These are phyloP conservation scores for Atopsyche davidsoni DNA, from an alignment of 1,140 invertebrate species.

Conservation along the genomic window DNA sequence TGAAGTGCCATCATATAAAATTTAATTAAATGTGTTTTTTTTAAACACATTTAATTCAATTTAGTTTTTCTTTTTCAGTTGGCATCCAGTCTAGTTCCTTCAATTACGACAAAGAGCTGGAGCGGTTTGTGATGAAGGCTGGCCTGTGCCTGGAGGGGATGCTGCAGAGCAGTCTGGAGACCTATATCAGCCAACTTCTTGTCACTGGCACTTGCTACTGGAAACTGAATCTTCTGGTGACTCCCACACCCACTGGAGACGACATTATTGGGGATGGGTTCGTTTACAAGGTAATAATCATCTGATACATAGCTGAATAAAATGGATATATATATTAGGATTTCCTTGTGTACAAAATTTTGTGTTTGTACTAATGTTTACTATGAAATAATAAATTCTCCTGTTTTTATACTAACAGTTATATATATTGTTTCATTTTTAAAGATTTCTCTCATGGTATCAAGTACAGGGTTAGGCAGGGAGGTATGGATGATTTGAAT, in stretches of 20 bases:
- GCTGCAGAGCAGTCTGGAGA: constrained; percentile 35
- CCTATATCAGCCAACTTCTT: constrained; percentile 37
- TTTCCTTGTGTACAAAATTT: neutral
- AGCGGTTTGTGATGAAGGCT: constrained; percentile 39
- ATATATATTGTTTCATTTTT: no score
- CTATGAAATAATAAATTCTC: no score
- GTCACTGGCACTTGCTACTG: constrained; percentile 42
- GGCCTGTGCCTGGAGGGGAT: constrained; percentile 42
- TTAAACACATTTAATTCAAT: no score
- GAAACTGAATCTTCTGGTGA: constrained; percentile 40
- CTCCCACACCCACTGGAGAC: constrained; percentile 36
- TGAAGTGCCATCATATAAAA: no score
- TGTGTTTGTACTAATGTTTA: neutral
- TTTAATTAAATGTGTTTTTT: no score
- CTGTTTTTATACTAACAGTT: no score
- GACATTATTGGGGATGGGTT: constrained; percentile 40
- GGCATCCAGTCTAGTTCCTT: constrained; percentile 45
- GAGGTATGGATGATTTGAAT: no score
- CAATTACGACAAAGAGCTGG: constrained; percentile 35
- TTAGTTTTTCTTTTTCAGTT: constrained; percentile 42
- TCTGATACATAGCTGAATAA: no score
- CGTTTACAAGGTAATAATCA: constrained; percentile 40
- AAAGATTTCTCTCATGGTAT: no score
- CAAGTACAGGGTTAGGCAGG: no score
- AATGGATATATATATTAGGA: neutral